These are phyloP conservation scores for Spisula solida DNA, from an alignment of 2,888 invertebrate species.

Conservation along the genomic window DNA sequence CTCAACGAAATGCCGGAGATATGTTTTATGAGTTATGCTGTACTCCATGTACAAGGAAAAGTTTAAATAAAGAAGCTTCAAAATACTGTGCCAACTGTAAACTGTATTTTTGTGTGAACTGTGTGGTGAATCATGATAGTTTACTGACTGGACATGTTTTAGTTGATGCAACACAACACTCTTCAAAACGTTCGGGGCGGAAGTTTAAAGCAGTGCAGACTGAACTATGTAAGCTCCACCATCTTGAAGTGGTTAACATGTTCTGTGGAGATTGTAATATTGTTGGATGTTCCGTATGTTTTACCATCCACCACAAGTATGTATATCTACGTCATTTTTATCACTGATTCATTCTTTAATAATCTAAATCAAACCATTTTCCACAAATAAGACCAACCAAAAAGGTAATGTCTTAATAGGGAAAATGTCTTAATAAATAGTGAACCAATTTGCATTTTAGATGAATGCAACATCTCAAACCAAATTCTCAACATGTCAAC, in stretches of 20 bases:
- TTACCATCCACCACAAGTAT: conserved; percentile 22
- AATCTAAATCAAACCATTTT: too few species aligned
- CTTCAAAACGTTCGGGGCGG: not conserved
- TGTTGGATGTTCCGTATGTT: conserved; percentile 20
- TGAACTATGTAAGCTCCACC: conserved; percentile 2
- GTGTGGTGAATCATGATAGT: conserved; percentile 10
- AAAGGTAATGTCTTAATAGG: too few species aligned
- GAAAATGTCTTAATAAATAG: too few species aligned
- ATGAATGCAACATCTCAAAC: too few species aligned
- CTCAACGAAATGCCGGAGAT: not conserved
- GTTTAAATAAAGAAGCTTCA: not conserved
- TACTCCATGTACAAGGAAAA: conserved; percentile 9
- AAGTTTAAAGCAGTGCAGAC: not conserved
- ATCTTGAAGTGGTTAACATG: conserved; percentile 15
- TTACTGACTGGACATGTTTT: not conserved
- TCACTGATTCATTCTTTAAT: too few species aligned
- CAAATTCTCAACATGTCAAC: too few species aligned
- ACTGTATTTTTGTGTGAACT: not conserved
- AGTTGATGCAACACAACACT: not conserved
- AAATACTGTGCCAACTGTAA: conserved; percentile 27
- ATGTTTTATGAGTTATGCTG: not conserved
- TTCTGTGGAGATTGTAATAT: conserved; percentile 12
- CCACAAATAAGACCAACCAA: too few species aligned
- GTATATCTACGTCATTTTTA: not conserved
- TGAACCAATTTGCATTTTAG: too few species aligned